phyloP scores from a whole-genome alignment of 2,113 vertebrate species.

The Mola mola region DNA sequence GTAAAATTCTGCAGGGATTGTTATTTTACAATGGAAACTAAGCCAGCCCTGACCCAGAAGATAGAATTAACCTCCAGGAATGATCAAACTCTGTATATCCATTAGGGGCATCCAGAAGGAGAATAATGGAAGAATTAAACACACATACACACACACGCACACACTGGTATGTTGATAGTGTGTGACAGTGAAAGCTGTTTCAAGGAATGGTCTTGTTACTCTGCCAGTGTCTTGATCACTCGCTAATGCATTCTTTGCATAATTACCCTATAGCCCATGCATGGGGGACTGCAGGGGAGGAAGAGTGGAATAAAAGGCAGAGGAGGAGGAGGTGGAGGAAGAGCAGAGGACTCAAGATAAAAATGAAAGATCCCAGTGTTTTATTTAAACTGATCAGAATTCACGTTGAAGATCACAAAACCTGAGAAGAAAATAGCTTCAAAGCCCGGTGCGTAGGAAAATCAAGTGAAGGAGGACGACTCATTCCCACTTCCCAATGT shows the following conservation, averaged over 20 bases:
- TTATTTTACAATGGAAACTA: conserved; percentile 74
- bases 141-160: conserved; percentile 1
- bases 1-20: conserved; percentile 69
- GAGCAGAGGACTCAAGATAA: conserved; percentile 18
- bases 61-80: conserved; percentile 72
- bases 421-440: conserved; percentile 40
- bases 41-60: conserved; percentile 76
- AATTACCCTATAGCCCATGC: conserved; percentile 67
- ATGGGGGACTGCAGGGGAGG: conserved; percentile 38
- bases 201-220: conserved; percentile 50
- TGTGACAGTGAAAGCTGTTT: conserved; percentile 44
- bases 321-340: conserved; percentile 17
- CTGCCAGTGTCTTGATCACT: conserved; percentile 46
- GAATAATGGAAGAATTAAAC: conserved; percentile 26
- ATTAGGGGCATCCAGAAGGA: conserved; percentile 48
- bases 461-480: background rate
- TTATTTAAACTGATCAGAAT: conserved; percentile 52
- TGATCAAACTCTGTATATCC: conserved; percentile 62
- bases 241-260: conserved; percentile 70
- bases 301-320: conserved; percentile 33
- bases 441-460: conserved; percentile 38
- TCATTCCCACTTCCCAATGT: no score
- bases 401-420: conserved; percentile 27
- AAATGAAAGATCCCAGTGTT: conserved; percentile 60
- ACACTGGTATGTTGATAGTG: conserved; percentile 43